These are phyloP conservation scores for Callyntrura sp. DNA, from an alignment of 2,888 invertebrate genomes.

Conservation along the genomic window DNA sequence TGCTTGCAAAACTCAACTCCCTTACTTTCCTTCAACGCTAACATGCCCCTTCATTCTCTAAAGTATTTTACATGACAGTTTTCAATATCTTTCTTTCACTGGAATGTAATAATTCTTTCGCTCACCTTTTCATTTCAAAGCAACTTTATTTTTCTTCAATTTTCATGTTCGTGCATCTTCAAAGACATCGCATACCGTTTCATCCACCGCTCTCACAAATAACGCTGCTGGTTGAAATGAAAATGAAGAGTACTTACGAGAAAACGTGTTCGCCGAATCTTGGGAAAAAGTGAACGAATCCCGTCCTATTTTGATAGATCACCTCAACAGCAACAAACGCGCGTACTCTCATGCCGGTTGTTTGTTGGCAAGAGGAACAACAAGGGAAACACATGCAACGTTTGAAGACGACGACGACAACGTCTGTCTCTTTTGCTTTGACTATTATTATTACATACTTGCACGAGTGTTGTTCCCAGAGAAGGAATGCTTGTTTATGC, in stretches of 20 bases:
- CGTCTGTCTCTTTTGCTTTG: not conserved
- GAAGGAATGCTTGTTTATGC: not conserved
- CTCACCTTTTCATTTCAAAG: conserved; percentile 11
- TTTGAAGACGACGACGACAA: not conserved
- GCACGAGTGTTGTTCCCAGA: not conserved
- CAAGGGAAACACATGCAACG: not conserved
- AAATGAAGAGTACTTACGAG: not conserved
- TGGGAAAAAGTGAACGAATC: not conserved
- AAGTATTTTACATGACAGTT: conserved; percentile 24
- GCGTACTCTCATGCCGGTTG: not conserved
- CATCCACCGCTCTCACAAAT: not conserved
- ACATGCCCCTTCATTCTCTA: not conserved
- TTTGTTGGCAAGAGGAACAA: conserved; percentile 1
- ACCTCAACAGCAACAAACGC: not conserved
- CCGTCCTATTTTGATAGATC: not conserved
- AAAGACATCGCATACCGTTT: not conserved
- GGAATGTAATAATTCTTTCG: conserved; percentile 15
- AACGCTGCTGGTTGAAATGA: not conserved
- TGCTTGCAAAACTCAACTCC: not conserved
- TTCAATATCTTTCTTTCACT: conserved; percentile 21
- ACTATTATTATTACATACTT: not conserved
- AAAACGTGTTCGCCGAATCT: not conserved
- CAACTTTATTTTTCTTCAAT: not conserved
- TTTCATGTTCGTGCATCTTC: not conserved
- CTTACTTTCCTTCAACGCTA: not conserved